These are phyloP conservation scores for Riptortus pedestris DNA, from an alignment of 1,140 invertebrate species.

Conservation along the genomic window DNA sequence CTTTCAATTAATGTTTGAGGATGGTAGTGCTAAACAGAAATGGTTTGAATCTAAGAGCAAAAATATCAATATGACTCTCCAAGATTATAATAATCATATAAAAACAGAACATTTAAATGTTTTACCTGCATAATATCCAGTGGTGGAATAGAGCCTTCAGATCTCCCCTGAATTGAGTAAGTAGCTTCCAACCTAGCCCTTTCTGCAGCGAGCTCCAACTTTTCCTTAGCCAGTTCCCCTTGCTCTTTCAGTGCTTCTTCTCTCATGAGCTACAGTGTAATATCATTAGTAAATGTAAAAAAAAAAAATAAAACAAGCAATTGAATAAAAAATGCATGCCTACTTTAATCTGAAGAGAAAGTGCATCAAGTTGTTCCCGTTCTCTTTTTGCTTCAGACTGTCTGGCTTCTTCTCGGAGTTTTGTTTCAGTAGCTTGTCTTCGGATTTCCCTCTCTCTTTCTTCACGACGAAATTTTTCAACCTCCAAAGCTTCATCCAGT, in stretches of 20 bases:
- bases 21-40: too few species aligned
- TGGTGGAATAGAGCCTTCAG: background rate
- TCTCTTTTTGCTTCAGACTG: slow-evolving; percentile 9
- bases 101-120: too few species aligned
- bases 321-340: background rate
- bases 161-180: background rate
- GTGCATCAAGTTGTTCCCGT: slow-evolving; percentile 7
- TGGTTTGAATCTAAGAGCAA: too few species aligned
- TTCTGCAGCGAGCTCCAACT: slow-evolving; percentile 21
- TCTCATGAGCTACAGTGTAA: slow-evolving; percentile 19
- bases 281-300: background rate
- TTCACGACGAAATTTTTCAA: slow-evolving; percentile 17
- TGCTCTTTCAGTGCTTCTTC: slow-evolving; percentile 23
- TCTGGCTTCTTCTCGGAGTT: slow-evolving; percentile 13
- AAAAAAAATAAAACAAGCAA: background rate
- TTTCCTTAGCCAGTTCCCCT: slow-evolving; percentile 20
- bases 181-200: slow-evolving; percentile 20
- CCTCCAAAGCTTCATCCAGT: slow-evolving; percentile 20
- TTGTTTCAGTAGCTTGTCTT: background rate
- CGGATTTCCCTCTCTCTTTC: slow-evolving; percentile 18
- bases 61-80: too few species aligned
- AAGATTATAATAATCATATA: too few species aligned
- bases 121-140: slow-evolving; percentile 20
- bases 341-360: slow-evolving; percentile 18
- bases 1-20: too few species aligned